phyloP scores from a whole-genome alignment of 2,113 vertebrate species.

The Oncorhynchus clarkii region DNA sequence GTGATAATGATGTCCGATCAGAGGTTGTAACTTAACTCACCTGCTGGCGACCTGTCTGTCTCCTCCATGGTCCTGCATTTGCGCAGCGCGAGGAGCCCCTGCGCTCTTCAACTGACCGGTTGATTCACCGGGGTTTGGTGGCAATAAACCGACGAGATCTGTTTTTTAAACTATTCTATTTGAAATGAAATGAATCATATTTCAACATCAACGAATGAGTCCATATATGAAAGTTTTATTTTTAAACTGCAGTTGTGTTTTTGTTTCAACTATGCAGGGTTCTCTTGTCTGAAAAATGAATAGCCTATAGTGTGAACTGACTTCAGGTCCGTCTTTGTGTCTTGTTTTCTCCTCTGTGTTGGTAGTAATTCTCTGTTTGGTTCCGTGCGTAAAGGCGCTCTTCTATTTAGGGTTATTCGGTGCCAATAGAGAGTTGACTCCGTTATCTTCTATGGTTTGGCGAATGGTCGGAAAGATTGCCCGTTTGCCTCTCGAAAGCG shows the following conservation, averaged over 20 bases:
- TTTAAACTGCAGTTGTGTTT: background rate
- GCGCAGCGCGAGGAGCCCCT: slow-evolving; percentile 48
- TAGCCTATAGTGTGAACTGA: background rate
- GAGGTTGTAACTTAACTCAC: slow-evolving; percentile 49
- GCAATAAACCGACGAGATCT: background rate
- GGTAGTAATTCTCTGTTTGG: background rate
- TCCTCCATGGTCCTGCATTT: slow-evolving; percentile 78
- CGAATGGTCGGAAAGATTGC: background rate
- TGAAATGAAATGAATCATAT: background rate
- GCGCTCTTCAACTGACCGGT: slow-evolving; percentile 34
- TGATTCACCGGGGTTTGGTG: slow-evolving; percentile 11
- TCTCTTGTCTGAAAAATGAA: background rate
- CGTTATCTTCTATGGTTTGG: background rate
- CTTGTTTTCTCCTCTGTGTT: background rate
- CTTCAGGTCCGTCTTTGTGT: background rate
- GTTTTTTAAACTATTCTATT: background rate
- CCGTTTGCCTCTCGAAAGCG: slow-evolving; percentile 18
- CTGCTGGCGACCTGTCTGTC: slow-evolving; percentile 76
- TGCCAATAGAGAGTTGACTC: background rate
- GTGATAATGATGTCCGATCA: background rate
- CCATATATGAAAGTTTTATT: background rate
- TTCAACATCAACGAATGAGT: background rate
- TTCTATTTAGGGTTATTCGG: slow-evolving; percentile 18
- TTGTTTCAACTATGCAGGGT: background rate
- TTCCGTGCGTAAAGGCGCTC: slow-evolving; percentile 2